Evolutionary conservation across 2,888 invertebrate species (phyloP), one percentile per base, ranked within the genome.

Genomic region (Deroplatys truncata): DNA sequence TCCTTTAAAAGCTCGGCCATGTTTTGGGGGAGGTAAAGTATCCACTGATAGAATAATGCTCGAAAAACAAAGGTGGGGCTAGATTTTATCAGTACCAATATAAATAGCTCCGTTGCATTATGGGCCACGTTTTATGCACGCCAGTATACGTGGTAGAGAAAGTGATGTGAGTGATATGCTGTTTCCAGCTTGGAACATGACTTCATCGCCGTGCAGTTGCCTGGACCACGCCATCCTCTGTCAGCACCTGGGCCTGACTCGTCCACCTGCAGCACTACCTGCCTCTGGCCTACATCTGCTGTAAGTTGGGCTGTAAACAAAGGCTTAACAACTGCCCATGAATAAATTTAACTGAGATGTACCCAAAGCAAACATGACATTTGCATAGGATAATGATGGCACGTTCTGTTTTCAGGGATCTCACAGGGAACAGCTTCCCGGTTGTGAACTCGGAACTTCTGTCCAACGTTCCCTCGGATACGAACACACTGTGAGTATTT

Each of bases 341-440:
- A 72, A 72, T 72, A 72, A 72, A 72, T 72, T 72, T 20, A 20
- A 72, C 9, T 72, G 25, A 16, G 56, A 72, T 25, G 25, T 25
- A 56, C 15, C 3, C 15, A 20, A 25, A 20, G 20, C 56, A 72
- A 72, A 72, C 56, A 72, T 4, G 1, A 72, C 43, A 72, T 72
- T 72, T 72, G 56, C 56, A 72, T 72, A 20, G 1, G 25, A 72
- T 72, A 72, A 72, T 25, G 56, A 20, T 4, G 20, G 20, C 56
- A 72, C 20, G 25, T 29, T 20, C 20, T 87, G 10, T 90, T 89
- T 92, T 29, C 91, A 94, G 94, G 72, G 94, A 94, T 91, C 93
- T 94, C 56, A 94, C 94, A 2, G 94, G 94, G 84, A 94, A 94
- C 91, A 92, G 92, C 90, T 94, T 94, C 91, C 92, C 92, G 56